These are phyloP conservation scores for Virgularia gustaviana DNA, from an alignment of 92 coral and sea anemone species.

Conservation along the genomic window DNA sequence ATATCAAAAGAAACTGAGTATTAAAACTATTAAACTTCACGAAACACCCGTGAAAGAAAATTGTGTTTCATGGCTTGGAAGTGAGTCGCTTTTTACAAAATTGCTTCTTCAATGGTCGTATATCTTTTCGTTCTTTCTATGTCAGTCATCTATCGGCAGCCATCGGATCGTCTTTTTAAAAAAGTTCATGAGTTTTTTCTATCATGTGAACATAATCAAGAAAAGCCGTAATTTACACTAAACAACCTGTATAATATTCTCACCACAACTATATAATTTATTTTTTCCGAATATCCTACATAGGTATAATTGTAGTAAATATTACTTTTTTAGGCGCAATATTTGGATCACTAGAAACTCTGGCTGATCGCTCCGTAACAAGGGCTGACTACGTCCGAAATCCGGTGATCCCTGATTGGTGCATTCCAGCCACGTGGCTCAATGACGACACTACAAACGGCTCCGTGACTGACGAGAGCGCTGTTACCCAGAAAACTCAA, in stretches of 20 bases:
- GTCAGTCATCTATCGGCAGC: no score
- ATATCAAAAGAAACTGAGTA: constrained; percentile 77
- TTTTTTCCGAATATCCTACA: neutral
- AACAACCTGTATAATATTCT: no score
- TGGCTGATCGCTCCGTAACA: constrained; percentile 87
- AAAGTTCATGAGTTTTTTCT: no score
- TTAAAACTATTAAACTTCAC: constrained; percentile 85
- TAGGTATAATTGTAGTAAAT: neutral
- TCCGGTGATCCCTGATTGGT: constrained; percentile 89
- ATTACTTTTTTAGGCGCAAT: constrained; percentile 66
- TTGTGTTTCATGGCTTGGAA: constrained; percentile 96
- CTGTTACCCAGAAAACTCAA: constrained; percentile 7
- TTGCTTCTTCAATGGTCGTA: no score
- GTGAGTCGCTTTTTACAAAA: no score
- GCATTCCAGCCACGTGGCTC: constrained; percentile 2
- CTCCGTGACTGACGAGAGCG: neutral
- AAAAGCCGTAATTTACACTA: no score
- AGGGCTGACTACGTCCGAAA: constrained; percentile 75
- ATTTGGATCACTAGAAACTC: constrained; percentile 89
- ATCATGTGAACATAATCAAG: no score
- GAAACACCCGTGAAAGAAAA: constrained; percentile 80
- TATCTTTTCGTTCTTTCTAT: no score
- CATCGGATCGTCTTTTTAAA: no score
- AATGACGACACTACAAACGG: constrained; percentile 7
- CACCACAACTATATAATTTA: no score